Percentiles rank a stretch among this genome's conserved stretches.
These are phyloP conservation scores for Megalops atlanticus DNA, from an alignment of 2,113 vertebrate species.

Conservation along the genomic window DNA sequence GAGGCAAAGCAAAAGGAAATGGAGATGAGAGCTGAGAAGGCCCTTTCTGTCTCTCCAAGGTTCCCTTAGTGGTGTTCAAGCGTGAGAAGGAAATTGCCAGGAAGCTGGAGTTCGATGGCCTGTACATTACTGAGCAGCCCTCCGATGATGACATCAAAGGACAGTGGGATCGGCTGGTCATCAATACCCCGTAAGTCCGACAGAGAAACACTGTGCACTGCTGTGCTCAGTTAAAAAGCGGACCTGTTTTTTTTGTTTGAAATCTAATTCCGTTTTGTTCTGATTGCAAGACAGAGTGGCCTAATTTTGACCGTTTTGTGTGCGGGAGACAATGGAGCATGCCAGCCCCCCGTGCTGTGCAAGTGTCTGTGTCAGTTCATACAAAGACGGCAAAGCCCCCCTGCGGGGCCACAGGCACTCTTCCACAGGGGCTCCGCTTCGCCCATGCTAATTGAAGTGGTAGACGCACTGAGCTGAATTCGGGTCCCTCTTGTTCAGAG, in stretches of 20 bases:
- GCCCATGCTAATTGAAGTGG: background rate
- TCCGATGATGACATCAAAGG: conserved; percentile 98
- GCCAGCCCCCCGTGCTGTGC: background rate
- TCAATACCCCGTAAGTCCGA: conserved; percentile 90
- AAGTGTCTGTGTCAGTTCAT: conserved; percentile 6
- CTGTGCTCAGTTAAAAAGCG: too few relatives aligned
- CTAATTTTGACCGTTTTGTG: background rate
- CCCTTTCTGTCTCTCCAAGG: conserved; percentile 67
- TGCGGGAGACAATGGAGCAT: background rate
- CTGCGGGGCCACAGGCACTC: background rate
- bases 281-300: background rate
- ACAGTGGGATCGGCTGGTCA: conserved; percentile 95
- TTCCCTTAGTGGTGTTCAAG: conserved; percentile 95
- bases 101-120: conserved; percentile 94
- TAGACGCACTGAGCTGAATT: background rate
- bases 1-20: background rate
- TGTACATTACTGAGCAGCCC: conserved; percentile 96
- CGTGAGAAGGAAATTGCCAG: conserved; percentile 96
- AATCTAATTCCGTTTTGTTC: background rate
- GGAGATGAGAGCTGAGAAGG: background rate
- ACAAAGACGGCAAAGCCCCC: background rate
- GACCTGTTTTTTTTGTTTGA: background rate
- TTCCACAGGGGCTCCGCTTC: background rate
- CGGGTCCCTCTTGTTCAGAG: background rate
- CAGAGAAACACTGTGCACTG: background rate